phyloP scores from a whole-genome alignment of 2,797 vertebrate species.

The Melanotaenia boesemani region DNA sequence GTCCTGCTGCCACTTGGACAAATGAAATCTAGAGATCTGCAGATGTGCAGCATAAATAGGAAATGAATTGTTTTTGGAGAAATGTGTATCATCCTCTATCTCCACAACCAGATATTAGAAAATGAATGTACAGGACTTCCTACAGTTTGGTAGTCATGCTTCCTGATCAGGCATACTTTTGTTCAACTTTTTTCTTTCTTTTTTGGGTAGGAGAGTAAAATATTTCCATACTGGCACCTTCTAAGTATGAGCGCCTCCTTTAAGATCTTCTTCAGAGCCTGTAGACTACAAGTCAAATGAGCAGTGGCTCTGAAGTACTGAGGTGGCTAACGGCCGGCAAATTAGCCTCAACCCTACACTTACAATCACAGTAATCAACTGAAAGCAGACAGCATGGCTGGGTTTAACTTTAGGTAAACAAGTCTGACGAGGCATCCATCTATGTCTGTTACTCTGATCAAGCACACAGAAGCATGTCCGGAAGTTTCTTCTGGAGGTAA shows the following conservation, averaged over 20 bases:
- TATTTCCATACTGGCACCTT: conserved; percentile 8
- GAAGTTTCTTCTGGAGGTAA: conserved; percentile 45
- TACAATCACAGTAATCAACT: conserved; percentile 44
- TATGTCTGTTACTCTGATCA: conserved; percentile 63
- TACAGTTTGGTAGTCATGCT: conserved; percentile 10
- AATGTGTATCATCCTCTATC: conserved; percentile 19
- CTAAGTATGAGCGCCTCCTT: conserved; percentile 28
- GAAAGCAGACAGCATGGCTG: conserved; percentile 34
- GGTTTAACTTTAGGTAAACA: conserved; percentile 22
- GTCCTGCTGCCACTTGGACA: conserved; percentile 7
- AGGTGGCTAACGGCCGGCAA: conserved; percentile 43
- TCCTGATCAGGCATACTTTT: conserved; percentile 41
- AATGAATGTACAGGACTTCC: conserved; percentile 19
- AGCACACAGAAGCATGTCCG: conserved; percentile 3
- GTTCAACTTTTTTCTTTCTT: conserved; percentile 25
- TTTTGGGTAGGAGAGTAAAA: conserved; percentile 3
- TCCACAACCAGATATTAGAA: conserved; percentile 43
- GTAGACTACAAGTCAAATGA: conserved; percentile 37
- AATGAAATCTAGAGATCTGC: conserved; percentile 39
- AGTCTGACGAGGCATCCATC: conserved; percentile 6
- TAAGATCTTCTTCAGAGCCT: conserved; percentile 41
- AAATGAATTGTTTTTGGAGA: conserved; percentile 34
- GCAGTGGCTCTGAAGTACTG: conserved; percentile 37
- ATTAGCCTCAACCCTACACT: conserved; percentile 47
- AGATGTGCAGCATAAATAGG: conserved; percentile 19